A percentile compares a stretch with the other conserved stretches of the same genome.
Conservation (phyloP, 2,113 vertebrate genomes). For the Thymallus thymallus region DNA sequence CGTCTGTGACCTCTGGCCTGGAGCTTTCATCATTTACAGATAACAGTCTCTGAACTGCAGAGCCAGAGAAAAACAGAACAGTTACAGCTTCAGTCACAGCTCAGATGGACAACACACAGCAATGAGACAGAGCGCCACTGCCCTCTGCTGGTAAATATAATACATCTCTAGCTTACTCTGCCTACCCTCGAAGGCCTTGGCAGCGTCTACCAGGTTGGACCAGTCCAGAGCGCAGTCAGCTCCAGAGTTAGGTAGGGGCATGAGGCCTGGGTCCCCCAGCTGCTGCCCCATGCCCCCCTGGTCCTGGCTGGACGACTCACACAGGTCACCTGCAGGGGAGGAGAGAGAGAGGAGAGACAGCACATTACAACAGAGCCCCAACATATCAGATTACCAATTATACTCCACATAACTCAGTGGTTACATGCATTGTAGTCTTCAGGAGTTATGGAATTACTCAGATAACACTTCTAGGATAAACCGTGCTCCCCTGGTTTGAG, state of each 20-base stretch:
- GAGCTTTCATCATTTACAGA: conserved; percentile 85
- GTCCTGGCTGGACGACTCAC: conserved; percentile 81
- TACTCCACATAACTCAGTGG: too few species aligned
- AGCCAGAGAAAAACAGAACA: conserved; percentile 62
- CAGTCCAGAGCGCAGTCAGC: conserved; percentile 85
- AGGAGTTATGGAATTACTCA: too few species aligned
- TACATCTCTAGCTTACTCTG: not conserved
- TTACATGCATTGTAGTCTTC: too few species aligned
- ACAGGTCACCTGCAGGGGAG: conserved; percentile 81
- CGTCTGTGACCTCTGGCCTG: conserved; percentile 76
- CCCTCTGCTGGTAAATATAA: not conserved
- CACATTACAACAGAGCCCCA: too few species aligned
- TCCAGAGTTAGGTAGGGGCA: conserved; percentile 88
- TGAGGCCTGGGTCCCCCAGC: conserved; percentile 85
- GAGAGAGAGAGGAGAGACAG: not conserved
- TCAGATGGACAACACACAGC: not conserved
- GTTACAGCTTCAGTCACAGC: not conserved
- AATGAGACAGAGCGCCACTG: not conserved
- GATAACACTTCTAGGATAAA: too few species aligned
- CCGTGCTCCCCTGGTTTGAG: not conserved
- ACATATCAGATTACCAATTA: too few species aligned
- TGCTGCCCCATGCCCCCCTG: conserved; percentile 82
- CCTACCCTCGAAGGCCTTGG: conserved; percentile 94
- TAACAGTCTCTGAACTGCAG: conserved; percentile 86
- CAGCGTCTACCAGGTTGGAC: conserved; percentile 93